Conservation (phyloP, 2,888 invertebrate species). For the Anthrax anthrax region DNA sequence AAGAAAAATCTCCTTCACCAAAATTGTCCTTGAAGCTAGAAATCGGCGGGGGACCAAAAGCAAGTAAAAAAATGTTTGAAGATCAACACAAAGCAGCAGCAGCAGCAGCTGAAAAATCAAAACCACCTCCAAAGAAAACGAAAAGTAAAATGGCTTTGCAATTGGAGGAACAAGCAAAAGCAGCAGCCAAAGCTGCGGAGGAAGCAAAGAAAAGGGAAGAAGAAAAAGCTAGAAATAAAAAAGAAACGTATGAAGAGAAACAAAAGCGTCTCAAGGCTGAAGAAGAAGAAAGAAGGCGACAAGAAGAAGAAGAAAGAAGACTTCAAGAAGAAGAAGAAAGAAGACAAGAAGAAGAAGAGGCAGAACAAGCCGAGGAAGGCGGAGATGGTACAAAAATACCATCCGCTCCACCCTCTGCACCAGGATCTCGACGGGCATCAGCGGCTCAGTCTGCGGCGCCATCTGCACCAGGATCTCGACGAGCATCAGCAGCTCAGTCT, state of each 20-base stretch:
- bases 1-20: slow-evolving; percentile 29
- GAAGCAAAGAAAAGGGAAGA: slow-evolving; percentile 24
- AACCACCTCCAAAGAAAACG: slow-evolving; percentile 27
- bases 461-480: too few relatives aligned
- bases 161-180: slow-evolving; percentile 32
- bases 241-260: slow-evolving; percentile 27
- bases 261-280: slow-evolving; percentile 28
- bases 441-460: too few relatives aligned
- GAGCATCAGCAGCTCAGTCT: too few relatives aligned
- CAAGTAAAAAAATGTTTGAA: slow-evolving; percentile 32
- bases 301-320: slow-evolving; percentile 17
- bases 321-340: slow-evolving; percentile 25
- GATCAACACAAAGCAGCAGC: slow-evolving; percentile 21
- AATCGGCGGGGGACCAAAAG: slow-evolving; percentile 28
- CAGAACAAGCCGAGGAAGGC: slow-evolving; percentile 12
- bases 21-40: slow-evolving; percentile 30
- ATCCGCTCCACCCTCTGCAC: too few relatives aligned
- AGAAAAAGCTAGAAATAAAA: slow-evolving; percentile 22
- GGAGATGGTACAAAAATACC: too few relatives aligned
- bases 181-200: slow-evolving; percentile 28
- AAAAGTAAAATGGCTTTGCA: slow-evolving; percentile 30
- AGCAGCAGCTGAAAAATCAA: slow-evolving; percentile 17
- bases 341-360: slow-evolving; percentile 20
- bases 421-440: too few relatives aligned
- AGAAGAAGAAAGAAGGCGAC: slow-evolving; percentile 19